phyloP scores from a whole-genome alignment of 2,888 invertebrate genomes.

The Elegia similella region DNA sequence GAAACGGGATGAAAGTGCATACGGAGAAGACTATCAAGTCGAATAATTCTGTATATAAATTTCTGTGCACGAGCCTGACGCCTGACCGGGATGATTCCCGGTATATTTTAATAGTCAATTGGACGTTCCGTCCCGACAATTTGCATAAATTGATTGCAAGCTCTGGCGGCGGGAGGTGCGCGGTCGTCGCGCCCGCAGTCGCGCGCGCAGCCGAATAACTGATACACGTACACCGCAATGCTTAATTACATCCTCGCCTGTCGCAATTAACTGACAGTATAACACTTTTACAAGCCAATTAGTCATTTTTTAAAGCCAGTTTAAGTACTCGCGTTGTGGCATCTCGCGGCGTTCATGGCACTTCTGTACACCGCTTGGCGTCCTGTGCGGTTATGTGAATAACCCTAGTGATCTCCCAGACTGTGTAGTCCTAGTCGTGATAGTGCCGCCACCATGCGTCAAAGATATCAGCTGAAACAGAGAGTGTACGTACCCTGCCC shows the following conservation, averaged over 20 bases:
- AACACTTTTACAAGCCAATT: conserved; percentile 56
- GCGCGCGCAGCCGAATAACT: conserved; percentile 73
- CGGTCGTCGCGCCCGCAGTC: conserved; percentile 58
- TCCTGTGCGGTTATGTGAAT: conserved; percentile 57
- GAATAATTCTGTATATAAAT: conserved; percentile 2
- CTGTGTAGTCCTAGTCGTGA: conserved; percentile 41
- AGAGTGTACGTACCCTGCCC: conserved; percentile 67
- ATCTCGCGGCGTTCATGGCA: conserved; percentile 41
- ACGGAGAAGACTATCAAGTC: neutral
- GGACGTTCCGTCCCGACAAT: conserved; percentile 68
- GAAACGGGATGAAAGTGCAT: neutral
- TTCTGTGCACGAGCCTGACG: conserved; percentile 8
- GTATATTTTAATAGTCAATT: conserved; percentile 51
- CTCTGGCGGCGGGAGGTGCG: conserved; percentile 49
- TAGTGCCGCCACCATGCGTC: conserved; percentile 58
- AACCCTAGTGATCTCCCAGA: conserved; percentile 61
- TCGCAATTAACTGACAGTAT: conserved; percentile 63
- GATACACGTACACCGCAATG: conserved; percentile 72
- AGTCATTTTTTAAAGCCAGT: conserved; percentile 48
- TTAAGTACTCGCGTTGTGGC: conserved; percentile 38
- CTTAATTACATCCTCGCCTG: conserved; percentile 72
- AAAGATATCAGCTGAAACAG: conserved; percentile 76
- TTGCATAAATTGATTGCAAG: conserved; percentile 79
- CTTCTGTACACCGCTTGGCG: conserved; percentile 35
- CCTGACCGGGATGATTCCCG: conserved; percentile 35